phyloP scores from a whole-genome alignment of 2,888 invertebrate genomes.

The Aproaerema taeniolella region DNA sequence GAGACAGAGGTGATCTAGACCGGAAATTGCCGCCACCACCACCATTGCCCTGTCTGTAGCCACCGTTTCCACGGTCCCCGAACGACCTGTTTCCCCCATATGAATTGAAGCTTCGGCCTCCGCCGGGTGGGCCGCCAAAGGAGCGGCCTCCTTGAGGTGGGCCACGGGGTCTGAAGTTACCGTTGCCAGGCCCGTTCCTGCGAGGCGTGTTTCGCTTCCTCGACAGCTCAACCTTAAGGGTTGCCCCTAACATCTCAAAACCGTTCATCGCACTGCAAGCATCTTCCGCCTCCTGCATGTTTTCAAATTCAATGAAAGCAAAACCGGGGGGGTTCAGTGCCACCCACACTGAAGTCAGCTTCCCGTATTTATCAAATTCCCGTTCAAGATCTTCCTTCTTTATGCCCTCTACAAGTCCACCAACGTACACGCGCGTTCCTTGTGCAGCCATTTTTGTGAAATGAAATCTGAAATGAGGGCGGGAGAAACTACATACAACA shows the following conservation, averaged over 20 bases:
- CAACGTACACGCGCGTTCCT: conserved; percentile 91
- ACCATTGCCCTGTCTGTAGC: conserved; percentile 36
- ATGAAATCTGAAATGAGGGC: conserved; percentile 10
- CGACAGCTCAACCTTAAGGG: conserved; percentile 92
- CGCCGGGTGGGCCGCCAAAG: conserved; percentile 62
- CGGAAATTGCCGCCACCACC: conserved; percentile 74
- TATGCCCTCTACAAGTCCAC: conserved; percentile 91
- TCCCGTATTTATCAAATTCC: conserved; percentile 94
- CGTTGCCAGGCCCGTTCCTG: conserved; percentile 71
- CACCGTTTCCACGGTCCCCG: conserved; percentile 46
- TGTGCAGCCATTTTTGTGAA: conserved; percentile 53
- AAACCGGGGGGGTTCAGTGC: conserved; percentile 96
- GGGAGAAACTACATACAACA: conserved; percentile 6
- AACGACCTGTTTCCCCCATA: conserved; percentile 30
- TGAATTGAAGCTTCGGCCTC: conserved; percentile 33
- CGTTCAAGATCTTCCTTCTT: conserved; percentile 95
- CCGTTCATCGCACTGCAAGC: conserved; percentile 94
- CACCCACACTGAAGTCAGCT: conserved; percentile 94
- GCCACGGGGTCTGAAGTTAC: conserved; percentile 37
- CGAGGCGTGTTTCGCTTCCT: conserved; percentile 86
- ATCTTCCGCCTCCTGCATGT: conserved; percentile 91
- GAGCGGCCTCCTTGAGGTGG: conserved; percentile 50
- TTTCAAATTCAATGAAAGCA: conserved; percentile 95
- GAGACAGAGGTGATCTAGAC: conserved; percentile 69
- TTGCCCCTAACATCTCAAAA: conserved; percentile 90